Evolutionary conservation across 2,113 vertebrate genomes (phyloP).

Genomic region (Chitala chitala): DNA sequence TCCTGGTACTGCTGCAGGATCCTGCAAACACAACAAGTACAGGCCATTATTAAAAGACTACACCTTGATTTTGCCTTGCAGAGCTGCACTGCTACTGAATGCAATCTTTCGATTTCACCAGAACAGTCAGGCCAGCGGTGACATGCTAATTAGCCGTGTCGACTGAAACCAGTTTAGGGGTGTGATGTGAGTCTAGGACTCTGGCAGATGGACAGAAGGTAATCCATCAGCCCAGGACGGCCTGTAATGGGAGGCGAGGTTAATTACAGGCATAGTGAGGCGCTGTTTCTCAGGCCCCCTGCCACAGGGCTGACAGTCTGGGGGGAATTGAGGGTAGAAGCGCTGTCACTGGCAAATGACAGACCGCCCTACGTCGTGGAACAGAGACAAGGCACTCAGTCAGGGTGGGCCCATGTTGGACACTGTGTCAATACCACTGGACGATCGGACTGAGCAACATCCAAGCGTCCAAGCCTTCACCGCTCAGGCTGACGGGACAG

Average conservation of each 20-base stretch:
- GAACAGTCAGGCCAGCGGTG: not conserved
- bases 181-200: not conserved
- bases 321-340: not conserved
- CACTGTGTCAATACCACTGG: not conserved
- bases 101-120: not conserved
- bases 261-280: conserved; percentile 12
- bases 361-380: not conserved
- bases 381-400: not conserved
- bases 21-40: not conserved
- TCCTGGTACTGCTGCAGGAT: not conserved
- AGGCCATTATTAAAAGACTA: too few species aligned
- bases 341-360: not conserved
- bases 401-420: too few species aligned
- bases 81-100: not conserved
- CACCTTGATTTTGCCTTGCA: not conserved
- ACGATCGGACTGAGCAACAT: too few species aligned
- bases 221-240: not conserved
- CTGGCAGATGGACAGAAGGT: conserved; percentile 5
- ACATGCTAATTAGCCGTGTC: conserved; percentile 1
- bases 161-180: not conserved
- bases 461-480: not conserved
- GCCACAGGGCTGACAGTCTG: conserved; percentile 2
- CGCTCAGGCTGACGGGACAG: not conserved
- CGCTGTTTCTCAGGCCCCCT: not conserved
- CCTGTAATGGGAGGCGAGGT: conserved; percentile 14